Base-by-base conservation (phyloP, 2,888 invertebrate genomes). In the Adelphocoris suturalis region DNA sequence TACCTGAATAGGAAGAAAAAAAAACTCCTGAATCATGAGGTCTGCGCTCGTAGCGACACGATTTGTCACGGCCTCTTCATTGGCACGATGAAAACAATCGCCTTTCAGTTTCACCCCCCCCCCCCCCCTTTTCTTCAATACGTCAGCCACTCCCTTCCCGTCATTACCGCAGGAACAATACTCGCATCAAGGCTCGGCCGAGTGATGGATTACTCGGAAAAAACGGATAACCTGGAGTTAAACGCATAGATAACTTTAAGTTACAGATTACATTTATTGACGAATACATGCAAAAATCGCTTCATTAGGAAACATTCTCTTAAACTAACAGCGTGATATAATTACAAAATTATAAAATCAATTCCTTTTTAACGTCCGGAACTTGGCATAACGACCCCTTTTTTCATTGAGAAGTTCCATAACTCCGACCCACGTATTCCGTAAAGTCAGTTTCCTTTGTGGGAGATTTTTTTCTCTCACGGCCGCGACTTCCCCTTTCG, bases 1-100 rank as follows among this genome's bases (percentile, higher is more conserved):
- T 27, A 27, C 57, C 16, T 57, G 57, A 57, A n/a, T 14, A 57
- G 57, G n/a, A 57, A 57, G 52, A 52, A 57, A 57, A 52, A 57
- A 57, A 57, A 14, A 16, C 57, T 57, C 19, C 57, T n/a, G 16
- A 16, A 16, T 57, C 57, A 57, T n/a, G 68, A 68, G 68, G 68
- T 68, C 68, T 68, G 23, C 19, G 23, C 19, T 12, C n/a, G 12
- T 12, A 23, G 19, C 68, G n/a, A 57, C 27, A 68, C 68, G 68
- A 68, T 68, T 68, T 68, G 68, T 68, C 68, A 68, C 27, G 68
- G 68, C 68, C 68, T 23, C 68, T 19, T 27, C 68, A n/a, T 68
- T 68, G 68, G 68, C 68, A 68, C 68, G 23, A 68, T 68, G 68
- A 68, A 68, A 68, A 68, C 68, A 68, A 68, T 68, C 68, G 68